These are phyloP conservation scores for Panthera leo DNA, from an alignment of 2,113 vertebrate genomes.

Conservation along the genomic window DNA sequence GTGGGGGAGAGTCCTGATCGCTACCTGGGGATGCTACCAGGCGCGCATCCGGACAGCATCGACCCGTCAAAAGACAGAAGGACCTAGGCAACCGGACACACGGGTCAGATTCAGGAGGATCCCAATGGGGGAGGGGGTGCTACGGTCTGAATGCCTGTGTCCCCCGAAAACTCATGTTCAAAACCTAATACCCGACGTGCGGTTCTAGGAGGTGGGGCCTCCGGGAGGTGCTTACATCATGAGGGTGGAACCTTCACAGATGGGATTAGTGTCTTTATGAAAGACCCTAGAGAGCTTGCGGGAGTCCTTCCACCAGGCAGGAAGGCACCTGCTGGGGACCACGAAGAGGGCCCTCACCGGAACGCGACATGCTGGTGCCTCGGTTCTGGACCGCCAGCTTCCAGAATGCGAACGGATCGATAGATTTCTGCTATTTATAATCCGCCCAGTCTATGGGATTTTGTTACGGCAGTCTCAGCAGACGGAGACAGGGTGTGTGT, in stretches of 20 bases:
- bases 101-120: neutral
- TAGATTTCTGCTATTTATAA: neutral
- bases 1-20: too few relatives aligned
- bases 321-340: neutral
- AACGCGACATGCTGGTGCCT: neutral
- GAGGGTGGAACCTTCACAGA: neutral
- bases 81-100: neutral
- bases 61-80: neutral
- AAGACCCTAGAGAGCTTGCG: neutral
- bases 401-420: neutral
- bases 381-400: neutral
- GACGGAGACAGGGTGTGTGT: neutral
- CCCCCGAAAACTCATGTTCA: neutral
- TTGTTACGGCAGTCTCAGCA: neutral
- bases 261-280: neutral
- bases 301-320: neutral
- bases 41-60: neutral
- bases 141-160: neutral
- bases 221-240: neutral
- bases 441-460: neutral
- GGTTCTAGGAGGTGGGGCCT: neutral
- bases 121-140: too few relatives aligned
- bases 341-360: neutral
- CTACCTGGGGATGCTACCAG: neutral
- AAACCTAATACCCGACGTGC: neutral